Percentiles rank a stretch among this genome's conserved stretches.
These are phyloP conservation scores for Sminthurinus aureus DNA, from an alignment of 2,888 invertebrate species.

Conservation along the genomic window DNA sequence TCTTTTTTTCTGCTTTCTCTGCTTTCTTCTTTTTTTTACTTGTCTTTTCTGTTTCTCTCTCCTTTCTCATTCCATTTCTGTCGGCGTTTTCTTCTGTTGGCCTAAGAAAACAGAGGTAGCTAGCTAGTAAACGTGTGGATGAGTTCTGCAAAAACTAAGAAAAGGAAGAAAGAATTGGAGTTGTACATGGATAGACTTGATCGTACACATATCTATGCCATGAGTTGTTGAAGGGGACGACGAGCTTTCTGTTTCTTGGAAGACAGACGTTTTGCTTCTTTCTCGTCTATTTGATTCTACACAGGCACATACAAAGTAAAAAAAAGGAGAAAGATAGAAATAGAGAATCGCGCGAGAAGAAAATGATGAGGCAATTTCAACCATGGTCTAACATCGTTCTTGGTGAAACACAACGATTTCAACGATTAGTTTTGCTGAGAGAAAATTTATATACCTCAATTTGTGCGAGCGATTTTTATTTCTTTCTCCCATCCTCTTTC, in stretches of 20 bases:
- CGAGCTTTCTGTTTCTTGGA: conserved; percentile 12
- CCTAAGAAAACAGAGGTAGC: neutral
- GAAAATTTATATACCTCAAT: conserved; percentile 50
- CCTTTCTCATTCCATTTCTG: conserved; percentile 13
- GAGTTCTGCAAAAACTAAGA: neutral
- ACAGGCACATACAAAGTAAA: conserved; percentile 10
- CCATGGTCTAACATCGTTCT: conserved; percentile 47
- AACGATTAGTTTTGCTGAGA: conserved; percentile 49
- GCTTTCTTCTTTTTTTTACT: neutral
- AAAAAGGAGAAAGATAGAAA: neutral
- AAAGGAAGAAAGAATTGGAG: neutral
- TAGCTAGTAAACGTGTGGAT: conserved; percentile 12
- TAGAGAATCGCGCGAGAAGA: conserved; percentile 39
- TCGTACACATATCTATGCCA: conserved; percentile 1
- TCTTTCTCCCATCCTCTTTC: conserved; percentile 25
- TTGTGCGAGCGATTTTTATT: conserved; percentile 49
- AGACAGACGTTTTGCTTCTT: conserved; percentile 25
- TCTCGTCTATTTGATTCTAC: conserved; percentile 25
- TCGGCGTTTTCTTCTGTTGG: neutral
- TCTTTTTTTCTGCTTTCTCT: neutral
- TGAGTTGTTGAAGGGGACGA: conserved; percentile 18
- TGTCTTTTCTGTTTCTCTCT: neutral
- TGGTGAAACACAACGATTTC: conserved; percentile 46
- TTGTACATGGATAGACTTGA: neutral
- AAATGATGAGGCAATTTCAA: conserved; percentile 53